Evolutionary conservation across 2,113 vertebrate genomes (phyloP).

Genomic region (Toxostoma redivivum): DNA sequence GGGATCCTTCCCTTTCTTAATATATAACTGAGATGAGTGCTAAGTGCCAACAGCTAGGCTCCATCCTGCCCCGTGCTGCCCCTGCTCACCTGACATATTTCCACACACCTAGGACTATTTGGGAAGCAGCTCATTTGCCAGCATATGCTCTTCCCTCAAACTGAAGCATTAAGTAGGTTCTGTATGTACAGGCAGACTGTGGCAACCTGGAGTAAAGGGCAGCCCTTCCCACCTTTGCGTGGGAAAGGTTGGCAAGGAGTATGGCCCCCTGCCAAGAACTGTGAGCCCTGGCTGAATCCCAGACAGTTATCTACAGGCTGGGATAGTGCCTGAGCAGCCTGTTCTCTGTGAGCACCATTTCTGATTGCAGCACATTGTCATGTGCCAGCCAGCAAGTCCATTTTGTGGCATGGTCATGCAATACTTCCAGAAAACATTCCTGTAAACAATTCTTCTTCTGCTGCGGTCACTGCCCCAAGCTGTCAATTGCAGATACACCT

Average conservation of each 20-base stretch:
- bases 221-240: slow-evolving; percentile 4
- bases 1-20: not conserved
- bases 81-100: not conserved
- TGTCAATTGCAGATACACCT: not conserved
- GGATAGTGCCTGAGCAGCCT: not conserved
- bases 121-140: slow-evolving; percentile 27
- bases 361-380: not conserved
- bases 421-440: not conserved
- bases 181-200: not conserved
- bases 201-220: slow-evolving; percentile 1
- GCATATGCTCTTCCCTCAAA: not conserved
- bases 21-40: not conserved
- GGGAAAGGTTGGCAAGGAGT: slow-evolving; percentile 12
- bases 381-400: not conserved
- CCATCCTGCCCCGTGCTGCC: not conserved
- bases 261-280: not conserved
- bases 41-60: not conserved
- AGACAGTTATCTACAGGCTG: not conserved
- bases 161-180: not conserved
- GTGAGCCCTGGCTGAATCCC: not conserved
- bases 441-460: not conserved
- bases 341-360: not conserved
- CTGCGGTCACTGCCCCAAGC: not conserved
- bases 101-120: not conserved
- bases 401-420: not conserved